phyloP scores from a whole-genome alignment of 2,888 invertebrate species.

The Ectobius pallidus region DNA sequence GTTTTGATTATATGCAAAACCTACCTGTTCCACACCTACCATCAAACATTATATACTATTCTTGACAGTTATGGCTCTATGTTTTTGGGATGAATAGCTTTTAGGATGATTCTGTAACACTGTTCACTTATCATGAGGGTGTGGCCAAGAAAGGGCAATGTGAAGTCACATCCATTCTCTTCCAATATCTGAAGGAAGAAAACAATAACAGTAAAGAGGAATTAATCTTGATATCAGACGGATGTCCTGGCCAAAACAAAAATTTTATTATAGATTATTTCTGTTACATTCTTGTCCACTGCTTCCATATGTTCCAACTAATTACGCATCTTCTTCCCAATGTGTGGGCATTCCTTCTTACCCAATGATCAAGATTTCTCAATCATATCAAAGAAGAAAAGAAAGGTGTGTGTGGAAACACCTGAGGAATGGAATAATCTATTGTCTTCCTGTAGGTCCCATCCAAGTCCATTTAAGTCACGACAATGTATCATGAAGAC shows the following conservation, averaged over 20 bases:
- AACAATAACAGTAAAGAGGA: background rate
- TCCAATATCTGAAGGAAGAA: background rate
- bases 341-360: background rate
- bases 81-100: constrained; percentile 1
- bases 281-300: constrained; percentile 13
- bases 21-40: background rate
- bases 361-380: background rate
- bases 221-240: constrained; percentile 11
- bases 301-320: background rate
- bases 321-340: background rate
- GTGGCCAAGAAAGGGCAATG: background rate
- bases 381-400: background rate
- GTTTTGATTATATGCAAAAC: constrained; percentile 4
- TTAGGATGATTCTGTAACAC: background rate
- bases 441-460: constrained; percentile 14
- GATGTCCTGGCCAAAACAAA: constrained; percentile 4
- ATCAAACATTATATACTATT: constrained; percentile 1
- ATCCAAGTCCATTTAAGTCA: constrained; percentile 10
- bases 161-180: too few species aligned
- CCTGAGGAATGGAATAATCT: constrained; percentile 9
- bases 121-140: background rate
- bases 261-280: constrained; percentile 1
- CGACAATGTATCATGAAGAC: background rate
- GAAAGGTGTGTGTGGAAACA: constrained; percentile 18
- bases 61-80: constrained; percentile 3